A percentile compares a stretch with the other conserved stretches of the same genome.
These are phyloP conservation scores for Pangasius krempfi DNA, from an alignment of 2,797 vertebrate genomes.

Conservation along the genomic window DNA sequence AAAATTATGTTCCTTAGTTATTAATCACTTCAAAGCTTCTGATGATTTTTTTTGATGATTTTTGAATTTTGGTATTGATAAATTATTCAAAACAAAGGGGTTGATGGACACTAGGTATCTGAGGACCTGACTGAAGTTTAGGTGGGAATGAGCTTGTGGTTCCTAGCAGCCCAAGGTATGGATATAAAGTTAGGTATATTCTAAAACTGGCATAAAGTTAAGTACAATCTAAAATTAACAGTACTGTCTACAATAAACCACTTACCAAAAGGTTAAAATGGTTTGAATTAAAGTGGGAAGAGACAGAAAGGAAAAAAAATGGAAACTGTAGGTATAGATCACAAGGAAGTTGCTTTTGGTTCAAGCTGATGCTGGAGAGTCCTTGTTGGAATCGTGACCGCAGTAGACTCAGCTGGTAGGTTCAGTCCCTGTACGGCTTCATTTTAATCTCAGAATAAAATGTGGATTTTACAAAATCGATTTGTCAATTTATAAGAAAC, in stretches of 20 bases:
- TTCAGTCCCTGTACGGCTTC: background rate
- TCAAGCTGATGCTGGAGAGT: background rate
- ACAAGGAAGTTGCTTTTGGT: background rate
- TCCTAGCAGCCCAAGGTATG: background rate
- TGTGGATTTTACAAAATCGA: background rate
- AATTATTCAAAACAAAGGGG: background rate
- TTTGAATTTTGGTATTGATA: background rate
- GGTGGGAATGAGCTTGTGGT: background rate
- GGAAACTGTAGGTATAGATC: background rate
- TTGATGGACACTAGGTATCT: too few relatives aligned
- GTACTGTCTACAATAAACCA: background rate
- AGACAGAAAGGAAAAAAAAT: background rate
- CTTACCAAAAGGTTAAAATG: background rate
- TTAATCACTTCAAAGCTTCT: background rate
- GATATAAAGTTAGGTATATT: background rate
- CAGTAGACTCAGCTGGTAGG: too few relatives aligned
- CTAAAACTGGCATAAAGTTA: background rate
- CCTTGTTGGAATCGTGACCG: background rate
- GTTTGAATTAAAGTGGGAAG: background rate
- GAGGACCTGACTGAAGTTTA: background rate
- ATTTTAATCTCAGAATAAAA: background rate
- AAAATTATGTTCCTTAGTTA: background rate
- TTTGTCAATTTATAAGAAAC: background rate
- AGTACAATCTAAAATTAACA: background rate
- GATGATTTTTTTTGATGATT: background rate